These are phyloP conservation scores for Latrodectus elegans DNA, from an alignment of 2,888 invertebrate genomes.

Conservation along the genomic window DNA sequence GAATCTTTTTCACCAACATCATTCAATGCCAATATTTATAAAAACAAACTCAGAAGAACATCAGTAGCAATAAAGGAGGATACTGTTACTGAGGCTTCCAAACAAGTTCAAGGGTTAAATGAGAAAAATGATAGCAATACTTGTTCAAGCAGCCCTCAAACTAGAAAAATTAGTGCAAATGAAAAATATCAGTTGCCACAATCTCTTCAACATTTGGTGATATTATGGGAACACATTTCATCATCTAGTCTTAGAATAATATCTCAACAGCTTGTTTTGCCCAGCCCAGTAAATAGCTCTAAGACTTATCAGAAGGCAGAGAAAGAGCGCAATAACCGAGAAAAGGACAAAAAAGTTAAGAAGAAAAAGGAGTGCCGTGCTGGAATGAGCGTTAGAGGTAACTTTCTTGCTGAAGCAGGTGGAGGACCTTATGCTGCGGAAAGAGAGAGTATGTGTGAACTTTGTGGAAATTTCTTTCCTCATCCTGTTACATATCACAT, in stretches of 20 bases:
- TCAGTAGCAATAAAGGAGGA: slow-evolving; percentile 72
- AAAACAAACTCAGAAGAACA: slow-evolving; percentile 76
- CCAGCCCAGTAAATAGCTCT: slow-evolving; percentile 77
- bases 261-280: slow-evolving; percentile 80
- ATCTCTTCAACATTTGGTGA: slow-evolving; percentile 89
- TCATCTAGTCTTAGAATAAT: slow-evolving; percentile 78
- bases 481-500: slow-evolving; percentile 92
- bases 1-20: slow-evolving; percentile 85
- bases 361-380: slow-evolving; percentile 80
- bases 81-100: slow-evolving; percentile 53
- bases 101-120: slow-evolving; percentile 34
- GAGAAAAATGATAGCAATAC: slow-evolving; percentile 55
- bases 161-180: slow-evolving; percentile 35
- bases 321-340: slow-evolving; percentile 74
- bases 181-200: slow-evolving; percentile 81
- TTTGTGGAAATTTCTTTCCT: slow-evolving; percentile 83
- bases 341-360: slow-evolving; percentile 75
- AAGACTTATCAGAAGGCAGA: slow-evolving; percentile 76
- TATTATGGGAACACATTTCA: slow-evolving; percentile 89
- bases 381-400: slow-evolving; percentile 72
- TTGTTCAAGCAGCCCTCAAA: slow-evolving; percentile 12
- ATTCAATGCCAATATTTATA: slow-evolving; percentile 85
- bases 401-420: slow-evolving; percentile 73
- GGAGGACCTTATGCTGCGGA: slow-evolving; percentile 71
- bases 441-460: slow-evolving; percentile 83